Percentiles rank a stretch among this genome's conserved stretches.
Evolutionary conservation across 2,888 invertebrate genomes (phyloP).

Genomic region (Arrhopalites spinosus): DNA sequence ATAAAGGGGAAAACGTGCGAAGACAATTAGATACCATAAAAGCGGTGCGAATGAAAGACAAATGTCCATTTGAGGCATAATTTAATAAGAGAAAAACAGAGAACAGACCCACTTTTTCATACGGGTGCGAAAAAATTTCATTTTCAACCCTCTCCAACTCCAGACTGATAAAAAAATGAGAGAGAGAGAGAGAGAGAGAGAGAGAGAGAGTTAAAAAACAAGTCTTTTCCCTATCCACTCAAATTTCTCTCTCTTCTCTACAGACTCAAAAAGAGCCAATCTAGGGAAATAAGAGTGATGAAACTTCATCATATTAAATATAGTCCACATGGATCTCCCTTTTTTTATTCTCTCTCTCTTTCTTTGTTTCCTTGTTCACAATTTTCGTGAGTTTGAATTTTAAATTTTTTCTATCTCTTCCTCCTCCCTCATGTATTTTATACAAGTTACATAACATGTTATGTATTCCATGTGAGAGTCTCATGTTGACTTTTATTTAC

Average conservation of each 20-base stretch:
- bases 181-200: background rate
- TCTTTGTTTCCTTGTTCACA: background rate
- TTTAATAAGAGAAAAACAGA: conserved; percentile 44
- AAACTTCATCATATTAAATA: background rate
- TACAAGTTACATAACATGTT: too few relatives aligned
- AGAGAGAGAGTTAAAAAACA: background rate
- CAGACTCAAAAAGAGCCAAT: background rate
- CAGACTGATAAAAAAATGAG: background rate
- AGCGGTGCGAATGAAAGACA: conserved; percentile 48
- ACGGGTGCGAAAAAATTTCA: conserved; percentile 39
- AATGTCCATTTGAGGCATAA: conserved; percentile 46
- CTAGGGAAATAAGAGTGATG: background rate
- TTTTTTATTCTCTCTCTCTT: background rate
- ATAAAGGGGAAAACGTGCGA: conserved; percentile 48
- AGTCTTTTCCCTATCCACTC: background rate
- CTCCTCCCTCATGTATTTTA: too few relatives aligned
- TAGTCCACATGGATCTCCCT: background rate
- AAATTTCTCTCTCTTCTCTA: background rate
- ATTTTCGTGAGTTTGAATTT: background rate
- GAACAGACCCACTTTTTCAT: conserved; percentile 42
- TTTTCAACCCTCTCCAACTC: conserved; percentile 17
- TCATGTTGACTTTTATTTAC: too few relatives aligned
- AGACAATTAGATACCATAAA: conserved; percentile 51
- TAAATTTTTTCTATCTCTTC: too few relatives aligned
- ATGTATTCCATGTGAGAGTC: too few relatives aligned